Base-by-base conservation (phyloP, 2,888 invertebrate species). In the Orthosia cruda region DNA sequence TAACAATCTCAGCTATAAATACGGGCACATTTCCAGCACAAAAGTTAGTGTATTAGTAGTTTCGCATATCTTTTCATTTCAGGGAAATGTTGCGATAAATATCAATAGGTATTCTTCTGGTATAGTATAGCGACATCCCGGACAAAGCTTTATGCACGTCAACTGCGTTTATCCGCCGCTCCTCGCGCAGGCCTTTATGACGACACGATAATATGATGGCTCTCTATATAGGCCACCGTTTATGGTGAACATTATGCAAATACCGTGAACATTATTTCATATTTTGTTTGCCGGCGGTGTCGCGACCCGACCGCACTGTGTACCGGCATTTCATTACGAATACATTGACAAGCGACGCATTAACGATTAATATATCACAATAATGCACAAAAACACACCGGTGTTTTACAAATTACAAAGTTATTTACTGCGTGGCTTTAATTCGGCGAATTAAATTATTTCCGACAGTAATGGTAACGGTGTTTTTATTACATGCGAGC, bases 301-400 rank as follows among this genome's bases (percentile, higher is more conserved):
- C 88, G 88, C 88, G 85, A 77, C 85, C 88, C 88, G 81, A 89
- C 90, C 89, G 86, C 89, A 89, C 71, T 71, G 74, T 83, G 75
- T 80, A 83, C 84, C 73, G 83, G 90, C 89, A 89, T 93, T 93
- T 92, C 90, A 93, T 93, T 93, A 93, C 90, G 85, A 90, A 91
- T 88, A 92, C 91, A 94, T 94, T 93, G 94, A 93, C 93, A 92
- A 89, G 88, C 91, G 90, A 89, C 90, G 91, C 91, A 91, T 91
- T 92, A 89, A 89, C 89, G 91, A 92, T 94, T 92, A 92, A 93
- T 92, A 89, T 89, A 90, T 91, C 88, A 89, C 88, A 91, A 90
- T 93, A 91, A 91, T 90, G 88, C 83, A 89, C 87, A 90, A 91
- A 92, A 91, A 90, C 89, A 90, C 84, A 85, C 81, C 85, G 79